A percentile compares a stretch with the other conserved stretches of the same genome.
These are phyloP conservation scores for Eueremaeus valkanovi DNA, from an alignment of 2,888 invertebrate genomes.

Conservation along the genomic window DNA sequence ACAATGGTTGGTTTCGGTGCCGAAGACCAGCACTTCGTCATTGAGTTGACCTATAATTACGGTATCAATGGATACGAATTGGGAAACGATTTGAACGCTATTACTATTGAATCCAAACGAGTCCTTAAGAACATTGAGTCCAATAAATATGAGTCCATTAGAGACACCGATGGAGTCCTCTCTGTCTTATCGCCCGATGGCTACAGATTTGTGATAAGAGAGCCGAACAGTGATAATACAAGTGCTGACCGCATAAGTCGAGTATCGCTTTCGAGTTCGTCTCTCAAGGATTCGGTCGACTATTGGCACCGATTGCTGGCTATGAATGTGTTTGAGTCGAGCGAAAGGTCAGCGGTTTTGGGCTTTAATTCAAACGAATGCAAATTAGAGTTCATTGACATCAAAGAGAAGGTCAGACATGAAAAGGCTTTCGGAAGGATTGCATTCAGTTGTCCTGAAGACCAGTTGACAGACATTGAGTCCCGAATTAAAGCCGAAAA, in stretches of 20 bases:
- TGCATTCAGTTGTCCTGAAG: constrained; percentile 79
- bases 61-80: constrained; percentile 77
- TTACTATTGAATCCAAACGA: constrained; percentile 37
- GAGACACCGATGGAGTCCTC: constrained; percentile 25
- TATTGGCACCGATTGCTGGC: constrained; percentile 80
- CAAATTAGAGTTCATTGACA: constrained; percentile 68
- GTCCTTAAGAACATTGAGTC: constrained; percentile 35
- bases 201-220: constrained; percentile 36
- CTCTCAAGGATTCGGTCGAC: constrained; percentile 66
- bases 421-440: constrained; percentile 90
- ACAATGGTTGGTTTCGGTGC: constrained; percentile 98
- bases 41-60: constrained; percentile 97
- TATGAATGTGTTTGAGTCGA: constrained; percentile 65
- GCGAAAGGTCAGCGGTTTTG: constrained; percentile 60
- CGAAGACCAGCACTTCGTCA: constrained; percentile 88
- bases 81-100: constrained; percentile 76
- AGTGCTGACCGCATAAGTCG: constrained; percentile 70
- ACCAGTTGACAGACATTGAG: constrained; percentile 61
- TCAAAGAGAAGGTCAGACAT: constrained; percentile 62
- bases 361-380: constrained; percentile 64
- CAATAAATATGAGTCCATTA: neutral
- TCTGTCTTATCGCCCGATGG: constrained; percentile 40
- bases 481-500: constrained; percentile 65
- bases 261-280: constrained; percentile 72
- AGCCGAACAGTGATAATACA: constrained; percentile 47